Evolutionary conservation across 2,888 invertebrate genomes (phyloP).

Genomic region (Euplexia lucipara): DNA sequence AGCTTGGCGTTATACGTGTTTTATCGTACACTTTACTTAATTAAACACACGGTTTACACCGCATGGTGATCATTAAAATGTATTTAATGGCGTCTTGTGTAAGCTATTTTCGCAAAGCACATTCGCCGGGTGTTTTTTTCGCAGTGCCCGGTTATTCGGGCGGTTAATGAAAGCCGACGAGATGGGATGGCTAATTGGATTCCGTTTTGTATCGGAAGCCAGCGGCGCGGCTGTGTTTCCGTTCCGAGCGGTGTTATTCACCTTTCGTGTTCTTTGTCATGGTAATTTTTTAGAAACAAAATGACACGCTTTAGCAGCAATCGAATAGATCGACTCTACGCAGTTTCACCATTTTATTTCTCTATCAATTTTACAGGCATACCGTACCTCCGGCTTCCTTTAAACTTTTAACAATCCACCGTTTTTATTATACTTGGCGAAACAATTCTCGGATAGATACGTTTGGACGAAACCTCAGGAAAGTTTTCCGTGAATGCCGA

Average conservation of each 20-base stretch:
- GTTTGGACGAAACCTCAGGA: conserved; percentile 63
- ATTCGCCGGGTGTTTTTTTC: conserved; percentile 74
- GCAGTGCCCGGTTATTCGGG: conserved; percentile 78
- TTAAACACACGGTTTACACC: conserved; percentile 74
- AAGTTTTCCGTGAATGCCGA: conserved; percentile 64
- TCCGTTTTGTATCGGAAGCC: conserved; percentile 84
- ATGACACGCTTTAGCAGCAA: conserved; percentile 49
- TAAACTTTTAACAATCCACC: conserved; percentile 57
- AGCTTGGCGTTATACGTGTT: conserved; percentile 67
- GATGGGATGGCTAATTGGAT: conserved; percentile 87
- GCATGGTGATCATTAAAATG: conserved; percentile 76
- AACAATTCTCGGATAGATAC: conserved; percentile 69
- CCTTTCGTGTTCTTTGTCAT: conserved; percentile 75
- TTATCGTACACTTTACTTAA: conserved; percentile 76
- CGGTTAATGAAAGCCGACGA: conserved; percentile 82
- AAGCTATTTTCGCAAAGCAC: conserved; percentile 74
- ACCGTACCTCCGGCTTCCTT: conserved; percentile 29
- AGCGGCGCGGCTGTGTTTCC: conserved; percentile 75
- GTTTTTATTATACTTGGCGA: conserved; percentile 61
- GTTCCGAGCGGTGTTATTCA: conserved; percentile 75
- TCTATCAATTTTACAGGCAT: conserved; percentile 29
- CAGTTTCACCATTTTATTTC: conserved; percentile 44
- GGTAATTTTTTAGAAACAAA: conserved; percentile 67
- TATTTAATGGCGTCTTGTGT: conserved; percentile 79
- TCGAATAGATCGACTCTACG: conserved; percentile 36